Evolutionary conservation across 2,113 vertebrate species (phyloP).

Genomic region (Dascyllus trimaculatus): DNA sequence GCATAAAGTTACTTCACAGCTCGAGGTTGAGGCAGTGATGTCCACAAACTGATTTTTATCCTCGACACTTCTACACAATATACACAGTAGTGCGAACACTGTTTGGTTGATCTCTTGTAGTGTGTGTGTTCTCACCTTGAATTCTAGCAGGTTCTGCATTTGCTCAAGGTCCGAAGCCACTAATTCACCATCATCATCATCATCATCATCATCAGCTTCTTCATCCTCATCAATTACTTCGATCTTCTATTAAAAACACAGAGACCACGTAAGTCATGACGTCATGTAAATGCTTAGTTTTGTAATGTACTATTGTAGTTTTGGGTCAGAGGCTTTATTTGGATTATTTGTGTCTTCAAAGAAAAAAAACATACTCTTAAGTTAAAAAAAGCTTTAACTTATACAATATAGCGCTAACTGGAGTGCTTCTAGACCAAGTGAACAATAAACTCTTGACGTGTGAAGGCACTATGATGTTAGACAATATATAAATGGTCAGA

Average conservation of each 20-base stretch:
- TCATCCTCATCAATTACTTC: slow-evolving; percentile 91
- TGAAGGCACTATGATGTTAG: too few species aligned
- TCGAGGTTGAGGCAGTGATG: not conserved
- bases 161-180: slow-evolving; percentile 92
- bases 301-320: too few species aligned
- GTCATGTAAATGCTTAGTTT: too few species aligned
- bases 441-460: too few species aligned
- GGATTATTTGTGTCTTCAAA: too few species aligned
- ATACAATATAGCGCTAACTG: too few species aligned
- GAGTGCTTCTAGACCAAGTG: too few species aligned
- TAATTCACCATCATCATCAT: slow-evolving; percentile 89
- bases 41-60: not conserved
- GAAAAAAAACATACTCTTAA: too few species aligned
- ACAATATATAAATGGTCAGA: too few species aligned
- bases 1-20: not conserved
- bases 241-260: slow-evolving; percentile 89
- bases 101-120: not conserved
- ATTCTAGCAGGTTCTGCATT: slow-evolving; percentile 93
- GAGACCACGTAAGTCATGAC: not conserved
- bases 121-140: slow-evolving; percentile 87
- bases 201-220: slow-evolving; percentile 86
- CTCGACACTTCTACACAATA: not conserved
- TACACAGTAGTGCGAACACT: not conserved
- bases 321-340: too few species aligned
- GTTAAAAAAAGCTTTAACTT: too few species aligned